Conservation (phyloP, 1,140 invertebrate species). For the Caenorhabditis elegans region DNA sequence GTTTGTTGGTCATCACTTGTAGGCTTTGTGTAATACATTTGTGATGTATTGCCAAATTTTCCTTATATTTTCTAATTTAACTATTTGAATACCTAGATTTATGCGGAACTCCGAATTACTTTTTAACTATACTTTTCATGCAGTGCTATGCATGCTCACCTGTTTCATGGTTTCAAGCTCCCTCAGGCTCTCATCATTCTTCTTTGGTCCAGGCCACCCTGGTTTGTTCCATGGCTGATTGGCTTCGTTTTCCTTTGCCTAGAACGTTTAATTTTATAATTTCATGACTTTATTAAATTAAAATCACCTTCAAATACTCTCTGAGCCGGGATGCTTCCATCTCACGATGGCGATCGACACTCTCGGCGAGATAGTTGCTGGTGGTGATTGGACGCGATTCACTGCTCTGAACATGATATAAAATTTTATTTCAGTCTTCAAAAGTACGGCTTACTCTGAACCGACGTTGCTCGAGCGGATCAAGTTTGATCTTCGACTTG, state of each 20-base stretch:
- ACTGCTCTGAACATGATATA: conserved; percentile 51
- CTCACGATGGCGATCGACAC: conserved; percentile 59
- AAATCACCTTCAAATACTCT: conserved; percentile 36
- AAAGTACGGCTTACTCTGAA: conserved; percentile 36
- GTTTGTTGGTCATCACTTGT: no score
- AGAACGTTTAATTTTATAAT: conserved; percentile 4
- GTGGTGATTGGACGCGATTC: conserved; percentile 59
- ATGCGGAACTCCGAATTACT: no score
- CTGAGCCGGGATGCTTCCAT: conserved; percentile 47
- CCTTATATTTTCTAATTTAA: no score
- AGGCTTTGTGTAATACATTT: no score
- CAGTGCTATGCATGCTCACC: not conserved
- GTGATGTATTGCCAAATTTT: no score
- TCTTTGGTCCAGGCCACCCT: conserved; percentile 60
- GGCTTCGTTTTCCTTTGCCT: conserved; percentile 59
- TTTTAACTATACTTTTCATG: no score
- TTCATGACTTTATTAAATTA: conserved; percentile 41
- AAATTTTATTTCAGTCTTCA: no score
- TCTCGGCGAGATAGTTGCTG: conserved; percentile 59
- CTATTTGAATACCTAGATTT: no score
- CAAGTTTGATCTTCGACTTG: conserved; percentile 64
- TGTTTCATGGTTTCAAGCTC: conserved; percentile 62
- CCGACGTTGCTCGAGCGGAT: conserved; percentile 48
- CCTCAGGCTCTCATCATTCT: conserved; percentile 54
- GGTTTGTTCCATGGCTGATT: conserved; percentile 62